Evolutionary conservation across 2,888 invertebrate species (phyloP).

Genomic region (Eupithecia insigniata): DNA sequence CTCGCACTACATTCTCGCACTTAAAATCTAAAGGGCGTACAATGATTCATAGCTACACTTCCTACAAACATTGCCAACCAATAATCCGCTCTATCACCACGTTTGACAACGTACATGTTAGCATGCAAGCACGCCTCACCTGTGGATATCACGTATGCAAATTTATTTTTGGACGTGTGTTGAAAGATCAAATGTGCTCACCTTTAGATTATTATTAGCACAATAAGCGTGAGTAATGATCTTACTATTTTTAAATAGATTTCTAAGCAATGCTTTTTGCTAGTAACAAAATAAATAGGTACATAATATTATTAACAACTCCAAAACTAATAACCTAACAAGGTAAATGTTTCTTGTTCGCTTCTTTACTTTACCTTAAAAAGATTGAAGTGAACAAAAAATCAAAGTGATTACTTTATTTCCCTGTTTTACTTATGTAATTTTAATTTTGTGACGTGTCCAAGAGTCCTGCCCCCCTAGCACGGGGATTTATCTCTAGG

Average conservation of each 20-base stretch:
- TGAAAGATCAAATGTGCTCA: constrained; percentile 38
- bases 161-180: constrained; percentile 38
- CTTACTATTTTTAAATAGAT: constrained; percentile 8
- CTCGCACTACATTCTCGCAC: not conserved
- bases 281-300: too few species aligned
- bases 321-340: too few species aligned
- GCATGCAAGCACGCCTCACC: constrained; percentile 29
- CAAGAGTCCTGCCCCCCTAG: too few species aligned
- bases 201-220: constrained; percentile 38
- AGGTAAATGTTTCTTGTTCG: too few species aligned
- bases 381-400: too few species aligned
- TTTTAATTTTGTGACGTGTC: too few species aligned
- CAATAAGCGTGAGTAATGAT: constrained; percentile 19
- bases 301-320: too few species aligned
- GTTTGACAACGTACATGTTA: constrained; percentile 18
- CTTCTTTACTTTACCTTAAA: too few species aligned
- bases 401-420: too few species aligned
- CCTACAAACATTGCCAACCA: constrained; percentile 30
- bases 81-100: constrained; percentile 26
- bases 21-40: not conserved
- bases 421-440: too few species aligned
- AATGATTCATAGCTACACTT: constrained; percentile 40
- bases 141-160: constrained; percentile 33
- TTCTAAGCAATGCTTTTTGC: not conserved
- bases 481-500: too few species aligned